Base-by-base conservation (phyloP, 2,113 vertebrate species). In the Fregata magnificens region DNA sequence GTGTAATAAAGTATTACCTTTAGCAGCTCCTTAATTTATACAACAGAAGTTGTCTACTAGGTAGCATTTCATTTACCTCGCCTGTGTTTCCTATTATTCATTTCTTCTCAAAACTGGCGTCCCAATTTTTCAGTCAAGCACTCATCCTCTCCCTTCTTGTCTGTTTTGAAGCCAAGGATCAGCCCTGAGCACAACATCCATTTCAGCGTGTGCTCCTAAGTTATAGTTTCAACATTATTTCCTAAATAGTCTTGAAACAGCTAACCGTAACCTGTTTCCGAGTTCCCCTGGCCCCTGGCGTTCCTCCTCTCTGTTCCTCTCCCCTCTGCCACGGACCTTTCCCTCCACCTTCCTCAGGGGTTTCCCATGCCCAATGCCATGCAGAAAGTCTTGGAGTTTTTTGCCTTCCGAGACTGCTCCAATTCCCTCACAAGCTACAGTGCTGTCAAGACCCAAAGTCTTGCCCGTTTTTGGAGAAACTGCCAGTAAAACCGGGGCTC, bases 1-100 rank as follows among this genome's bases (percentile, higher is more conserved):
- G 79, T 70, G 32, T 92, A 95, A 93, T 90, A 61, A 96, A 94
- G 49, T 73, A 80, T 95, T 95, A 95, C 91, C 92, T 87, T 86
- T 73, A 93, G 70, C 83, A 96, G 44, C 42, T 61, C 45, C 93
- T 90, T 95, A 91, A 94, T 95, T 85, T 85, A 86, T 72, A 58
- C 40, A 65, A 28, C 40, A 91, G 74, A 85, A 90, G 56, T 82
- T 69, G 32, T 72, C 73, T 87, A n/a, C 58, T 31, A 61, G 34
- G 53, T 72, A 80, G 32, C 84, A 85, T 61, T 96, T 89, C 28
- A 61, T 76, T 80, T 76, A 38, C 91, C 56, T 79, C 21, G 2
- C 44, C 26, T 2, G 0, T 63, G 29, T 90, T 93, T 85, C 62
- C 83, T 84, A 36, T 92, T 92, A 92, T 56, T 81, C n/a, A 84